phyloP scores from a whole-genome alignment of 2,888 invertebrate species.

The Troglohyphantes excavatus region DNA sequence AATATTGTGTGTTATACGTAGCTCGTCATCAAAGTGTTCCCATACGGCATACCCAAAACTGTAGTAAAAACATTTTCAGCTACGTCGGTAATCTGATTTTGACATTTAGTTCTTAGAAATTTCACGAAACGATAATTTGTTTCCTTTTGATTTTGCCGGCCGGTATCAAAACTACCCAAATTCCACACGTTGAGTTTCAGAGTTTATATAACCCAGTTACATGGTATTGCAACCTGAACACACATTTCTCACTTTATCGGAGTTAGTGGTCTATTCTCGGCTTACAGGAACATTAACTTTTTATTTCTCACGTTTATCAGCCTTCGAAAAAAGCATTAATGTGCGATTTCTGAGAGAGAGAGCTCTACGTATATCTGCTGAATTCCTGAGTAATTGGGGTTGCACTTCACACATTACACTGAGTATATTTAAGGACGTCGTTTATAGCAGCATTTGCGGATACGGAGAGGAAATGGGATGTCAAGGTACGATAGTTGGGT shows the following conservation, averaged over 20 bases:
- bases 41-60: too few relatives aligned
- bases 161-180: not conserved
- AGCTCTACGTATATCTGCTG: slow-evolving; percentile 16
- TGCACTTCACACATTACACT: slow-evolving; percentile 45
- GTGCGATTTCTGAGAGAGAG: slow-evolving; percentile 18
- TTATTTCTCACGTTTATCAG: slow-evolving; percentile 49
- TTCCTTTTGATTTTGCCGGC: not conserved
- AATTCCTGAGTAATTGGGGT: slow-evolving; percentile 44
- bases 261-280: not conserved
- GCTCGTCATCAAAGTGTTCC: too few relatives aligned
- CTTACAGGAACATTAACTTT: not conserved
- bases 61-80: too few relatives aligned
- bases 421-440: slow-evolving; percentile 25
- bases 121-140: not conserved
- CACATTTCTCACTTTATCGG: slow-evolving; percentile 1
- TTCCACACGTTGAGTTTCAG: not conserved
- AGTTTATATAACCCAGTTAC: slow-evolving; percentile 6
- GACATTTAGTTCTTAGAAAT: not conserved
- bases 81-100: not conserved
- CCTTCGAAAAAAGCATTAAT: slow-evolving; percentile 21
- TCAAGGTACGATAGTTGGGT: slow-evolving; percentile 12
- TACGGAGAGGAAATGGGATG: not conserved
- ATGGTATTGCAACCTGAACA: not conserved
- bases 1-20: too few relatives aligned
- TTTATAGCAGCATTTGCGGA: slow-evolving; percentile 55